phyloP scores from a whole-genome alignment of 2,797 vertebrate genomes.

The Thalassophryne amazonica region DNA sequence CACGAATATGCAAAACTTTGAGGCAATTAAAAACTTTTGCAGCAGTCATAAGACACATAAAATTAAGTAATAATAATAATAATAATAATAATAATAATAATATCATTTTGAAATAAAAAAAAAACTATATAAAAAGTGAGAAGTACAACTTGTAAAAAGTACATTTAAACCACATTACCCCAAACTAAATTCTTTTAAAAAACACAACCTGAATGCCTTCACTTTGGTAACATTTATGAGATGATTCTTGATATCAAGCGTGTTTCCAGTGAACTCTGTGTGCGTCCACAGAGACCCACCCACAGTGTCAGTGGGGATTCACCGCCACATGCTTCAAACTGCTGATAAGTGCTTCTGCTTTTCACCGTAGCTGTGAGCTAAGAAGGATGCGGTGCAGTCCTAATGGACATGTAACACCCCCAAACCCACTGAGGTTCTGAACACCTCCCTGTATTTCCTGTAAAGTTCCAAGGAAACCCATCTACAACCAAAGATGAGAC shows the following conservation, averaged over 20 bases:
- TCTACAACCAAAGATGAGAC: background rate
- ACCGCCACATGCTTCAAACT: constrained; percentile 14
- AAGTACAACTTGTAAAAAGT: too few species aligned
- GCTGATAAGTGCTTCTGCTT: constrained; percentile 43
- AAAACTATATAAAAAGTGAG: too few species aligned
- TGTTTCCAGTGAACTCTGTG: background rate
- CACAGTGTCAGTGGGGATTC: constrained; percentile 5
- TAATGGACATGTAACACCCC: constrained; percentile 48
- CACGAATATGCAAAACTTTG: too few species aligned
- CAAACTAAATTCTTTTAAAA: too few species aligned
- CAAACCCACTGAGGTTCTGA: constrained; percentile 11
- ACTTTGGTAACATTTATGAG: too few species aligned
- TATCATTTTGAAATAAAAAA: too few species aligned
- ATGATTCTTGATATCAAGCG: background rate
- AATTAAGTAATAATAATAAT: too few species aligned
- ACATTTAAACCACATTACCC: too few species aligned
- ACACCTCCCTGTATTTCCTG: constrained; percentile 35
- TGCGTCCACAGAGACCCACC: constrained; percentile 1
- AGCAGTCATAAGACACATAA: too few species aligned
- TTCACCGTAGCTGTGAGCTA: constrained; percentile 17
- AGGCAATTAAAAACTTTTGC: too few species aligned
- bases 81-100: too few species aligned
- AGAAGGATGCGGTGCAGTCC: constrained; percentile 11
- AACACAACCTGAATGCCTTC: too few species aligned
- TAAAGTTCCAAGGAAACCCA: constrained; percentile 11